These are phyloP conservation scores for Neotoma lepida DNA, from an alignment of 2,113 vertebrate species.

Conservation along the genomic window DNA sequence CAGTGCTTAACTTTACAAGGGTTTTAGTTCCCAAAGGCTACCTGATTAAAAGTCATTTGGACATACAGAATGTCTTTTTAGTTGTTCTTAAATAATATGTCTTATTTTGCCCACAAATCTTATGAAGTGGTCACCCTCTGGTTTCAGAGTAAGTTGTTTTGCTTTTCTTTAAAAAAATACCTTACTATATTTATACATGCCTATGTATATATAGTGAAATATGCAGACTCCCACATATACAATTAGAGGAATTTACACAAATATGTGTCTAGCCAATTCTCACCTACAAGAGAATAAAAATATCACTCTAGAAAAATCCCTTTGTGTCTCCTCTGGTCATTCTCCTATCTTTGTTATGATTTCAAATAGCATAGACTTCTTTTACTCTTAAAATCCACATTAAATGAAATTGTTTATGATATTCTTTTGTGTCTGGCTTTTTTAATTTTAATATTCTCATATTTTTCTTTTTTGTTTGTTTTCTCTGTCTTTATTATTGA, in stretches of 20 bases:
- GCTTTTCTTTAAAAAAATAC: neutral
- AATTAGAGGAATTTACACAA: neutral
- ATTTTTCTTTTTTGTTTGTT: neutral
- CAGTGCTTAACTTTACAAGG: slow-evolving; percentile 58
- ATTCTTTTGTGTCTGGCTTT: neutral
- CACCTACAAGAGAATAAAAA: neutral
- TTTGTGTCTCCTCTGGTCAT: neutral
- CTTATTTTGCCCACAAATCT: slow-evolving; percentile 36
- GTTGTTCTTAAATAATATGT: slow-evolving; percentile 15
- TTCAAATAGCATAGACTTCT: neutral
- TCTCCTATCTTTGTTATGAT: neutral
- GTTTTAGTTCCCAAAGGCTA: slow-evolving; percentile 47
- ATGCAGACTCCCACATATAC: neutral
- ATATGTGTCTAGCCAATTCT: neutral
- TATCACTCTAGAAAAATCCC: neutral
- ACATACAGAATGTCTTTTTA: slow-evolving; percentile 20
- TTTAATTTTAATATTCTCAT: slow-evolving; percentile 1
- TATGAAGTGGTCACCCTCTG: neutral
- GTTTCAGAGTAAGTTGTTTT: neutral
- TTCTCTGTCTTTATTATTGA: neutral
- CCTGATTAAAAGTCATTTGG: slow-evolving; percentile 60
- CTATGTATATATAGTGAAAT: neutral
- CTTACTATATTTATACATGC: neutral
- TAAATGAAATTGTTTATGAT: neutral
- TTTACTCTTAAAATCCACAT: neutral